Evolutionary conservation across 2,797 vertebrate genomes (phyloP).

Genomic region (Xyrichtys novacula): DNA sequence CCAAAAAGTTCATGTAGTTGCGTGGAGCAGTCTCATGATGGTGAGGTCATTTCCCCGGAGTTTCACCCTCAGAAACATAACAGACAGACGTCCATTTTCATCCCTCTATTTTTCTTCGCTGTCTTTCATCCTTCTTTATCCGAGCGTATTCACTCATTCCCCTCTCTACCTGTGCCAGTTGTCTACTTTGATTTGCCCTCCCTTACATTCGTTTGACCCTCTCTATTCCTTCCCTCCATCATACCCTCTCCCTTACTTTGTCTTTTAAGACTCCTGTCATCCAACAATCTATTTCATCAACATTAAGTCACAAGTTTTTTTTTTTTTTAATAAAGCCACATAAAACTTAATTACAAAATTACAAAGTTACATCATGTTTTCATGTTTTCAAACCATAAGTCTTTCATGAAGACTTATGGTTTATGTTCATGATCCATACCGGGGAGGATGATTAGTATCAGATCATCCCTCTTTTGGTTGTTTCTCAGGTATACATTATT

Average conservation of each 20-base stretch:
- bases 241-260: conserved; percentile 29
- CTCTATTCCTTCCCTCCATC: conserved; percentile 10
- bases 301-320: conserved; percentile 22
- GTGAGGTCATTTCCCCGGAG: conserved; percentile 93
- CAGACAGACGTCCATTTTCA: conserved; percentile 65
- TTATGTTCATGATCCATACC: no score
- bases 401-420: no score
- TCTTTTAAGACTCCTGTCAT: conserved; percentile 12
- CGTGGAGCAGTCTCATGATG: conserved; percentile 81
- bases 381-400: no score
- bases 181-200: conserved; percentile 80
- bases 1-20: conserved; percentile 74
- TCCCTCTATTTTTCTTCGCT: conserved; percentile 36
- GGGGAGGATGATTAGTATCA: no score
- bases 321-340: conserved; percentile 16
- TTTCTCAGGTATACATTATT: no score
- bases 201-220: conserved; percentile 79
- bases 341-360: not conserved
- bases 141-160: conserved; percentile 17
- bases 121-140: conserved; percentile 43
- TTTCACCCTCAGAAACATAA: conserved; percentile 87
- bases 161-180: conserved; percentile 51
- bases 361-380: no score
- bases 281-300: conserved; percentile 2
- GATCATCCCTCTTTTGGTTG: no score